Percentiles rank a stretch among this genome's conserved stretches.
phyloP scores from a whole-genome alignment of 1,140 invertebrate species.

The Drosophila ercepeae region DNA sequence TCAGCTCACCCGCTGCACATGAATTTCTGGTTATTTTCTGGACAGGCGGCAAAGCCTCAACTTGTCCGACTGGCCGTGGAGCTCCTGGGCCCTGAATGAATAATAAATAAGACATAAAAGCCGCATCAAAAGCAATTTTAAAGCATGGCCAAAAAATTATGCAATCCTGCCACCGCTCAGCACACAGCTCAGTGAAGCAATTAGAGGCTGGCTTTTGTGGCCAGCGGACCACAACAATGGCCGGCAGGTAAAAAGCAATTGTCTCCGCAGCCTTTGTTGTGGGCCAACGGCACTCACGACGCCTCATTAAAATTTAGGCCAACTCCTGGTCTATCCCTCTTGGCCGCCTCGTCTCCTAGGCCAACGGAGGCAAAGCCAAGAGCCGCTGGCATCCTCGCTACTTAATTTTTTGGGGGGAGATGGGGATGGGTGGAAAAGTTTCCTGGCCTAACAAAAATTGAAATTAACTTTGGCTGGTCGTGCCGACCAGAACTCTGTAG shows the following conservation, averaged over 20 bases:
- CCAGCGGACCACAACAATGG: constrained; percentile 47
- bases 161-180: constrained; percentile 54
- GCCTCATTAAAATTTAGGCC: constrained; percentile 82
- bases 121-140: constrained; percentile 76
- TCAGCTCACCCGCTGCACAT: constrained; percentile 62
- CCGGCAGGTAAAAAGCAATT: constrained; percentile 79
- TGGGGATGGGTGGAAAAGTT: constrained; percentile 37
- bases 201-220: constrained; percentile 53
- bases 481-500: constrained; percentile 7
- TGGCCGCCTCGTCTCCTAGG: not conserved
- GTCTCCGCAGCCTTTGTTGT: constrained; percentile 75
- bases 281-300: constrained; percentile 55
- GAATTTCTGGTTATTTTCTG: constrained; percentile 38
- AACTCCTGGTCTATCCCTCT: constrained; percentile 26
- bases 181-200: constrained; percentile 42
- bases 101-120: constrained; percentile 81
- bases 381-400: constrained; percentile 28
- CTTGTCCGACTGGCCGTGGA: constrained; percentile 40
- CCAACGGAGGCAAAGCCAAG: constrained; percentile 5
- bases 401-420: constrained; percentile 46
- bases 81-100: constrained; percentile 45
- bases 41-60: constrained; percentile 58
- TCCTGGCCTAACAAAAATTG: constrained; percentile 69
- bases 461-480: constrained; percentile 73
- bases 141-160: constrained; percentile 65